These are phyloP conservation scores for Peromyscus aztecus DNA, from an alignment of 2,797 vertebrate genomes.

Conservation along the genomic window DNA sequence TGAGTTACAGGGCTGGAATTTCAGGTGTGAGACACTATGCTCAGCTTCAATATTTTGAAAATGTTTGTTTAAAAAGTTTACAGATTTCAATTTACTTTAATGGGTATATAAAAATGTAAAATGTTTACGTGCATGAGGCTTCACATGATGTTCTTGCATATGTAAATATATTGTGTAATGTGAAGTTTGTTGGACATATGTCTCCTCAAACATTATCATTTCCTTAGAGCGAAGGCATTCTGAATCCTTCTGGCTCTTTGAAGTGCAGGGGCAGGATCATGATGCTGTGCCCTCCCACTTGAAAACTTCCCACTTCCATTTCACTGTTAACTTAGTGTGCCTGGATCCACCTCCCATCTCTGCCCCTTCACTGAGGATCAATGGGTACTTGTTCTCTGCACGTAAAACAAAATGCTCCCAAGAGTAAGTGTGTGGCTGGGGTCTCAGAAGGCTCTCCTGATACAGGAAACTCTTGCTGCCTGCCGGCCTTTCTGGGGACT, in stretches of 20 bases:
- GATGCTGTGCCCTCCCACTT: background rate
- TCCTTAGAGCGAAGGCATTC: background rate
- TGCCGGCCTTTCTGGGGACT: background rate
- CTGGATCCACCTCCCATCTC: no score
- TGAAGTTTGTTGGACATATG: background rate
- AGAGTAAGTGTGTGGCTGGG: no score
- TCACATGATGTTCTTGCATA: background rate
- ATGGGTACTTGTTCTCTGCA: background rate
- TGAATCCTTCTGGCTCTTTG: background rate
- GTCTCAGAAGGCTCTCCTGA: background rate
- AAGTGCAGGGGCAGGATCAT: background rate
- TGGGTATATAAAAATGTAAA: background rate
- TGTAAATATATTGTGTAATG: background rate
- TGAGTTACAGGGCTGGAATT: background rate
- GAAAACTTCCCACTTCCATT: background rate
- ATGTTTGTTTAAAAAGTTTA: background rate
- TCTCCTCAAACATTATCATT: background rate
- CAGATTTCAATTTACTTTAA: background rate
- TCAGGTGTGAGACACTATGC: background rate
- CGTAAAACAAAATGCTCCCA: background rate
- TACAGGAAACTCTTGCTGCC: background rate
- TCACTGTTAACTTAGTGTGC: fast-evolving
- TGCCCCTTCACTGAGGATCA: fast-evolving
- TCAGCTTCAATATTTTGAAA: background rate
- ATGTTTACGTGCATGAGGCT: no score